A percentile compares a stretch with the other conserved stretches of the same genome.
phyloP scores from a whole-genome alignment of 2,888 invertebrate genomes.

The Alloplasta piceator region DNA sequence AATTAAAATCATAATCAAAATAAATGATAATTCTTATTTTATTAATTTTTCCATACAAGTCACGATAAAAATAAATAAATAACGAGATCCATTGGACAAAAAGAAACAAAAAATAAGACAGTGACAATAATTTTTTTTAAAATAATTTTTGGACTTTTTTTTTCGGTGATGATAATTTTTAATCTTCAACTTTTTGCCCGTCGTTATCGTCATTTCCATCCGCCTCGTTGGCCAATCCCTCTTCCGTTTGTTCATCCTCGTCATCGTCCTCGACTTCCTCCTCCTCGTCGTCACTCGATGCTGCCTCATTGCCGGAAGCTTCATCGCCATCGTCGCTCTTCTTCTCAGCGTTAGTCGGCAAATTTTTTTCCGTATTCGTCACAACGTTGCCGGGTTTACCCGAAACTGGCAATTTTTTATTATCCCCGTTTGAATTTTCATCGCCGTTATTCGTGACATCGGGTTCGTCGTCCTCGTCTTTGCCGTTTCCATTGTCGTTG shows the following conservation, averaged over 20 bases:
- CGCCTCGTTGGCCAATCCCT: slow-evolving; percentile 18
- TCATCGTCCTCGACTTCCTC: slow-evolving; percentile 30
- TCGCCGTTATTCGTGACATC: slow-evolving; percentile 13
- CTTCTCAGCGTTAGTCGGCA: slow-evolving; percentile 19
- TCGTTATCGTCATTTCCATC: slow-evolving; percentile 20
- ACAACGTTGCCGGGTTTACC: slow-evolving; percentile 39
- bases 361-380: slow-evolving; percentile 37
- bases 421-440: slow-evolving; percentile 45
- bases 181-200: slow-evolving; percentile 15
- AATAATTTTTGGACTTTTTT: not conserved
- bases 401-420: slow-evolving; percentile 49
- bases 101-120: no score
- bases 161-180: not conserved
- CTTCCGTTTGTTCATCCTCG: slow-evolving; percentile 26
- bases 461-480: slow-evolving; percentile 46
- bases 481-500: slow-evolving; percentile 15
- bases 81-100: not conserved
- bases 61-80: not conserved
- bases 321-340: slow-evolving; percentile 33
- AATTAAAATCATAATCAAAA: no score
- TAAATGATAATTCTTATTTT: no score
- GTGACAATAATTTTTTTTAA: not conserved
- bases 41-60: not conserved
- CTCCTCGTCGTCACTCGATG: slow-evolving; percentile 49
- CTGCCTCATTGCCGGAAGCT: slow-evolving; percentile 44